Base-by-base conservation (phyloP, 2,113 vertebrate genomes). In the Corvus cornix region DNA sequence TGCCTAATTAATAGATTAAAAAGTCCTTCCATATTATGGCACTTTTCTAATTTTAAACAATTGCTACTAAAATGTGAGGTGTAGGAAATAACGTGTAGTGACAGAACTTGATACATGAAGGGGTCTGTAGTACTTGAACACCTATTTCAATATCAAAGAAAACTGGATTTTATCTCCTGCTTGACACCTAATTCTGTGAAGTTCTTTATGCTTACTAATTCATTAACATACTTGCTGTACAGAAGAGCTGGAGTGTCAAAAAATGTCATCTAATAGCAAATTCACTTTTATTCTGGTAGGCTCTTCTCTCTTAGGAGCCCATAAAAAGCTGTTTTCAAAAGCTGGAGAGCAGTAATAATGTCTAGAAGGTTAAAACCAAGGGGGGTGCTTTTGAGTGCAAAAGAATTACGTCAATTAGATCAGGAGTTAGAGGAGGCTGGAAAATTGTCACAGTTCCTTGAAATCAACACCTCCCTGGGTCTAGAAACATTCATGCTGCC, bases 71-170 rank as follows among this genome's bases (percentile, higher is more conserved):
- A 92, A 90, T 5, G 5, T 22, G 90, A 86, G 37, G 35, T 4
- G 10, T 78, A 13, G 64, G 73, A 74, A 93, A 51, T 68, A 66
- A 90, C 3, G 5, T 81, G 44, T 55, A 68, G 64, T 62, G 88
- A 69, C 81, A 93, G 87, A 78, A 64, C 44, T 67, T 41, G 70
- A 53, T 80, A 80, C 46, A 28, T 2, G 27, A 44, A 74, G 79
- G 78, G 41, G 44, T 74, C 85, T 87, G 84, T 87, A 93, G 68
- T 59, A 84, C 60, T 53, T 81, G 85, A 96, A 68, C 64, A 90
- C 56, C 79, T 70, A 70, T 96, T 90, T 95, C 90, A 89, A 75
- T 90, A 94, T 95, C 86, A 96, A 93, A 95, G 76, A 59, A 80
- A 81, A 75, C 9, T 43, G 37, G 37, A 41, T 89, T 93, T 96